Base-by-base conservation (phyloP, 2,888 invertebrate species). In the Odontocolon sp. region DNA sequence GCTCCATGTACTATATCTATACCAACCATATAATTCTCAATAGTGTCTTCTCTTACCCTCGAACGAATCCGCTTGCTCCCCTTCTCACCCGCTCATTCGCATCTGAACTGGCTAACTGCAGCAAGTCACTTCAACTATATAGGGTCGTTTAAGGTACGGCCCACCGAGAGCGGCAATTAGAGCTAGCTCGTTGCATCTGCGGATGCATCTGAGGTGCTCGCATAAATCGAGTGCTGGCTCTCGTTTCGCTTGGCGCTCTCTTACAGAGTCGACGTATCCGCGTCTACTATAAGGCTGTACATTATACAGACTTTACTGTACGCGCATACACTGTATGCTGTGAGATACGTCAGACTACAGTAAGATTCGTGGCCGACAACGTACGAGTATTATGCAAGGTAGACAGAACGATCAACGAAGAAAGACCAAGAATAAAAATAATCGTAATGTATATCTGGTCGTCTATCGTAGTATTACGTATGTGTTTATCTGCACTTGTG, bases 401-500 rank as follows among this genome's bases (percentile, higher is more conserved):
- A 50, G 36, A 63, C 47, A 42, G 31, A 26, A 59, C 57, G n/a
- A 33, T 33, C 45, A 11, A 18, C 28, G 45, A 33, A 21, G 33
- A 61, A 63, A 47, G 31, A 31, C 31, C 50, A 38, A 42, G 45
- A 76, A 67, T 71, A 72, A 75, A 79, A 77, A 76, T 82, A 77
- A 82, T 81, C 74, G 80, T 80, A 76, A 81, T 78, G 77, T 80
- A 82, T 67, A 77, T 74, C 68, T 73, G 67, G n/a, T n/a, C n/a
- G n/a, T n/a, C 78, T 70, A 61, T 59, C 70, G 6, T 45, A 59
- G 67, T 61, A 70, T 80, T 72, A 57, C 3, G 31, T 52, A 52
- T 16, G 31, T 14, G 31, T 28, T 31, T 16, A 14, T 31, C 68
- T 74, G 40, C 42, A 71, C 57, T 45, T 54, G 47, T 45, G 75